Base-by-base conservation (phyloP, 2,797 vertebrate genomes). In the Characodon lateralis region DNA sequence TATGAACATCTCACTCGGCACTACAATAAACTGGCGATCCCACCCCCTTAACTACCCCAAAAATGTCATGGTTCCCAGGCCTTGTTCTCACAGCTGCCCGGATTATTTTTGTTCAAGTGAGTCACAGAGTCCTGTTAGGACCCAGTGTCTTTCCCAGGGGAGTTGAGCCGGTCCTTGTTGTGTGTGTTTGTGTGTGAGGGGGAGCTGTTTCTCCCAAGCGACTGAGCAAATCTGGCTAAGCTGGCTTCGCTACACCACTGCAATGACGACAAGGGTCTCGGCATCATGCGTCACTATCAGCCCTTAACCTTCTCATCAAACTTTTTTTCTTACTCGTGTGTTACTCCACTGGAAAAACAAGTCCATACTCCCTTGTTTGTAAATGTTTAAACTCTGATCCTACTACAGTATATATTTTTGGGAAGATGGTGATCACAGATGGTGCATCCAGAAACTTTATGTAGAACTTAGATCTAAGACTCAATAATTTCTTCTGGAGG, bases 31-130 rank as follows among this genome's bases (percentile, higher is more conserved):
- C 70, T 68, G 50, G 63, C 83, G 75, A 87, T 77, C 91, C 88
- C 88, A 77, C 90, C 88, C 88, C 87, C 79, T 87, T 81, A 89
- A 89, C 92, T 87, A 85, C 87, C 94, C 91, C 89, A 46, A 39
- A 41, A 87, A 92, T 91, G 88, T 88, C 87, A 88, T 89, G 89
- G 92, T 96, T 96, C 95, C 95, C 95, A 95, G 94, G 95, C 92
- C 95, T 93, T 90, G 94, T 96, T 96, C 95, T 95, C 95, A 95
- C 95, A 96, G 94, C 95, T 94, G 92, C 91, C 88, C 78, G 51
- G 93, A 95, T 96, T 96, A 96, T 96, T 96, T 96, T 96, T 93
- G 93, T 92, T 90, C 79, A 79, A 88, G 86, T 96, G 95, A 96
- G 90, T 96, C 95, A 94, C 88, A 93, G 91, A 92, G 93, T 87